Evolutionary conservation across 2,888 invertebrate species (phyloP), one percentile per base, ranked within the genome.

Genomic region (Heteromurus nitidus): DNA sequence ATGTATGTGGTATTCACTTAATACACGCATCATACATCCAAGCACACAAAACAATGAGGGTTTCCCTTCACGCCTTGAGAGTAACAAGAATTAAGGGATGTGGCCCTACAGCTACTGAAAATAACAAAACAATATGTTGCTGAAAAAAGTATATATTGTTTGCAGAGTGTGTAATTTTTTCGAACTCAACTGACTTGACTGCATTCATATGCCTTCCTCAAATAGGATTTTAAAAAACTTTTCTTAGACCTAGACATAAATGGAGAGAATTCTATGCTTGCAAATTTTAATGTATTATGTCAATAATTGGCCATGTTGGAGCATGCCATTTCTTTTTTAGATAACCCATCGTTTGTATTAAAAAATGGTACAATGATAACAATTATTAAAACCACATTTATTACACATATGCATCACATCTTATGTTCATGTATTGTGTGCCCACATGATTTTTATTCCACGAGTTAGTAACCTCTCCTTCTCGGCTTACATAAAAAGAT

Each of bases 401-500:
- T 22, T 50, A 53, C 47, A n/a, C n/a, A n/a, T n/a, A 47, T 47
- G 47, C 11, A 47, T 3, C n/a, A 47, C 47, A 47, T n/a, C 47
- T n/a, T 16, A 47, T 16, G n/a, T 47, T 5, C 47, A 47, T 36
- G 36, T n/a, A n/a, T n/a, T n/a, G 13, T 36, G 13, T 36, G 36
- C 5, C 7, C 47, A 16, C 47, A 47, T 47, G 47, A 47, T 47
- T 47, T 11, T 47, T 47, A 3, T 47, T 47, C 11, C 47, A n/a
- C n/a, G 24, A 31, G 42, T 42, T 47, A 47, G 47, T 42, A 73
- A 47, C 30, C 68, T 68, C 26, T 76, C 58, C 36, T 76, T 42
- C 60, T 76, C 24, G 16, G 31, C 47, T 77, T 82, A 53, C 79
- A 74, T 82, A 79, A 82, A 74, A 82, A 53, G 0, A 62, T 73